phyloP scores from a whole-genome alignment of 2,888 invertebrate species.

The Molorchus minor region DNA sequence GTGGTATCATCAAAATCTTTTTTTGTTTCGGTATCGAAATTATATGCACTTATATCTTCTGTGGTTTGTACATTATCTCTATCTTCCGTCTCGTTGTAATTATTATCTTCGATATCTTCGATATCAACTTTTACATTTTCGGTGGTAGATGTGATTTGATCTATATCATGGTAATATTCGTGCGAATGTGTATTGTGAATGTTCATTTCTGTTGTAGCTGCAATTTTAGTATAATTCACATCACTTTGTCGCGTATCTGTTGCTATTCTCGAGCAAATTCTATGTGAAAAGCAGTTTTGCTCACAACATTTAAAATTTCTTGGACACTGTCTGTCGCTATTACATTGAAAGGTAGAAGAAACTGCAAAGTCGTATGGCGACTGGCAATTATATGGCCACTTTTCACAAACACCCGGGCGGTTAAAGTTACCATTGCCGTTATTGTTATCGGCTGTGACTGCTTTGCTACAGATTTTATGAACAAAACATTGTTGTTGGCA shows the following conservation, averaged over 20 bases:
- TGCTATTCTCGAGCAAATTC: slow-evolving; percentile 33
- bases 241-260: too few species aligned
- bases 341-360: slow-evolving; percentile 27
- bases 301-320: slow-evolving; percentile 27
- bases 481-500: slow-evolving; percentile 33
- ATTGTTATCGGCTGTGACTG: background rate
- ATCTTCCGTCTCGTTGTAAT: too few species aligned
- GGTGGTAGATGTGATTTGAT: too few species aligned
- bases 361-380: slow-evolving; percentile 17
- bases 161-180: too few species aligned
- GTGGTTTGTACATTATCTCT: too few species aligned
- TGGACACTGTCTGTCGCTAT: slow-evolving; percentile 31
- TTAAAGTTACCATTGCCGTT: background rate
- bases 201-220: background rate
- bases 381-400: slow-evolving; percentile 26
- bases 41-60: too few species aligned
- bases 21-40: too few species aligned
- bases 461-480: slow-evolving; percentile 31
- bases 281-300: slow-evolving; percentile 33
- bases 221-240: too few species aligned
- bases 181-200: too few species aligned
- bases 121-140: too few species aligned
- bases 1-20: background rate
- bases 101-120: too few species aligned
- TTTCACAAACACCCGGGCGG: slow-evolving; percentile 26